Percentiles rank a stretch among this genome's conserved stretches.
Conservation (phyloP, 2,113 vertebrate species). For the Coracopsis vasa region DNA sequence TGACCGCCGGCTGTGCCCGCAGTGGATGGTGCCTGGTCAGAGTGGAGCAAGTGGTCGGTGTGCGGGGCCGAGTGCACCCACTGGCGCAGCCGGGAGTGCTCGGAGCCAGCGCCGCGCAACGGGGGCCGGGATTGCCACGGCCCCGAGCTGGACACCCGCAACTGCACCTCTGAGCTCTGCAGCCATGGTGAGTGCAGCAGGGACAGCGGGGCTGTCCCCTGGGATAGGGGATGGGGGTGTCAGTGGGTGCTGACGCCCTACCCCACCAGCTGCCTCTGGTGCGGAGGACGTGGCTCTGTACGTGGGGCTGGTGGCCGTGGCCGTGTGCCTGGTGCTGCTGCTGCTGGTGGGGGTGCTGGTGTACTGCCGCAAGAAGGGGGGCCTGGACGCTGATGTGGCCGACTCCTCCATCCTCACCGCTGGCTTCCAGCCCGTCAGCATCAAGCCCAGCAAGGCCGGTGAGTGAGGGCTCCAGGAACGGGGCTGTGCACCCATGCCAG, state of each 20-base stretch:
- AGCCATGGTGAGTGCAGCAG: slow-evolving; percentile 85
- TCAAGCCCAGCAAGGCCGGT: slow-evolving; percentile 99
- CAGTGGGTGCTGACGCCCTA: not conserved
- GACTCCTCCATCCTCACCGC: slow-evolving; percentile 98
- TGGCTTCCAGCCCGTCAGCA: slow-evolving; percentile 98
- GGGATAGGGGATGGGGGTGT: not conserved
- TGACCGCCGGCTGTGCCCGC: not conserved
- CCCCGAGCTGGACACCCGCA: slow-evolving; percentile 89
- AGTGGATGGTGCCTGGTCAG: slow-evolving; percentile 95
- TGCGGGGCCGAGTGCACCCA: slow-evolving; percentile 92
- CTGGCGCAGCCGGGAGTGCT: slow-evolving; percentile 95
- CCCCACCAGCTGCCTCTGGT: slow-evolving; percentile 75
- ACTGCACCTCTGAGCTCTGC: slow-evolving; percentile 95
- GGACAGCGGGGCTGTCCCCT: not conserved
- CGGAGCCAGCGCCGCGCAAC: slow-evolving; percentile 89
- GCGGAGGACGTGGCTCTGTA: slow-evolving; percentile 93
- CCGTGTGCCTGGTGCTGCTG: slow-evolving; percentile 89
- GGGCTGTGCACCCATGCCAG: not conserved
- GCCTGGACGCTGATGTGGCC: slow-evolving; percentile 91
- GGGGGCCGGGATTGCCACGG: slow-evolving; percentile 92
- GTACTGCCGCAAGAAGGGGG: slow-evolving; percentile 93
- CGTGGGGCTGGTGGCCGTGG: slow-evolving; percentile 92
- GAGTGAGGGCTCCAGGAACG: not conserved
- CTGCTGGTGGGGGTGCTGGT: slow-evolving; percentile 90
- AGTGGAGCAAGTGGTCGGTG: slow-evolving; percentile 96